These are phyloP conservation scores for Bolinopsis microptera DNA, from an alignment of 37 sponge, comb jelly and placozoan genomes.

Conservation along the genomic window DNA sequence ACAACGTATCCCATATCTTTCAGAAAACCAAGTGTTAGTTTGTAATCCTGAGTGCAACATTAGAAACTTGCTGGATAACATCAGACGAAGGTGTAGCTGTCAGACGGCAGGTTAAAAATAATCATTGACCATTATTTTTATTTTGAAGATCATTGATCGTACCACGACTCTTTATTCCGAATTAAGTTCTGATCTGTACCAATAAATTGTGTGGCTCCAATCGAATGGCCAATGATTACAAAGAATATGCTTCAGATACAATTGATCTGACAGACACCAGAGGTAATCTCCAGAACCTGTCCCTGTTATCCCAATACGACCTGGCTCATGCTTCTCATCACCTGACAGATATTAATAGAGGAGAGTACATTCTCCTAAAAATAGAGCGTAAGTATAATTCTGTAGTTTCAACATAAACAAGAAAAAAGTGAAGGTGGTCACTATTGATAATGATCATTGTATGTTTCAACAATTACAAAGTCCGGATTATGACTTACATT, in stretches of 20 bases:
- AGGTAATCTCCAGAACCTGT: slow-evolving; percentile 26
- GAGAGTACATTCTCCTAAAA: slow-evolving; percentile 12
- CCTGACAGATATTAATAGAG: background rate
- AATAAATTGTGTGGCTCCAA: too few species aligned
- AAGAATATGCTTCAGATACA: too few species aligned
- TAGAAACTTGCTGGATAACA: background rate
- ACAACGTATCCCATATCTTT: too few species aligned
- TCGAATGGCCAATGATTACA: too few species aligned
- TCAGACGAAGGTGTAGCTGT: background rate
- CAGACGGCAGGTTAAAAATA: background rate
- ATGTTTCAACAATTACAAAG: too few species aligned
- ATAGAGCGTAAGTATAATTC: background rate
- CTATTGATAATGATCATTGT: too few species aligned
- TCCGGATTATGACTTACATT: too few species aligned
- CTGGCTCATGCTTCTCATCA: background rate
- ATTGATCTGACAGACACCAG: slow-evolving; percentile 12
- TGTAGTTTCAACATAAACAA: background rate
- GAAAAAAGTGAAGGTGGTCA: too few species aligned
- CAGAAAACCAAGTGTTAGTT: slow-evolving; percentile 24
- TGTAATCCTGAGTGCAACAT: background rate
- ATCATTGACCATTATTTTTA: too few species aligned
- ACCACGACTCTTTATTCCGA: too few species aligned
- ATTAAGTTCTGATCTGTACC: too few species aligned
- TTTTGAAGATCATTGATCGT: too few species aligned
- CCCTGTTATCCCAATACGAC: background rate